phyloP scores from a whole-genome alignment of 2,888 invertebrate genomes.

The Lochmaea crataegi region DNA sequence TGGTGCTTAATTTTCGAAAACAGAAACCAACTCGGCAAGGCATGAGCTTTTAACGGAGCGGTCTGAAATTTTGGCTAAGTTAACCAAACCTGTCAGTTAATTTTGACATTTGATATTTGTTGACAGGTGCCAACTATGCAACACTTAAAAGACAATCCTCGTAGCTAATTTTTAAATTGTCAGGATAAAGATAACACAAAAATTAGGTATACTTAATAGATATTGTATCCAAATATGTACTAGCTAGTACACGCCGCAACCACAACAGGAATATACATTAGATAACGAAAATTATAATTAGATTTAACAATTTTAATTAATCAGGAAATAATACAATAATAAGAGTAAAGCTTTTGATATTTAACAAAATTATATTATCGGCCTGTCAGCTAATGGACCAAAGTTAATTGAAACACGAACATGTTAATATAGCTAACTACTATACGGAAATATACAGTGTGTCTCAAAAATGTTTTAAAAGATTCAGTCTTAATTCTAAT shows the following conservation, averaged over 20 bases:
- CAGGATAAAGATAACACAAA: background rate
- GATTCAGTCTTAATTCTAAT: too few species aligned
- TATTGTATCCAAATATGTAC: too few species aligned
- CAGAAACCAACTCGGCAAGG: too few species aligned
- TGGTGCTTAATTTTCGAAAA: too few species aligned
- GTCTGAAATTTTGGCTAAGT: too few species aligned
- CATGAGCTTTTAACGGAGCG: too few species aligned
- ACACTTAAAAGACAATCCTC: too few species aligned
- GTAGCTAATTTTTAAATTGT: background rate
- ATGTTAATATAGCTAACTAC: background rate
- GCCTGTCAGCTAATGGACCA: slow-evolving; percentile 37
- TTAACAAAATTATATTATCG: slow-evolving; percentile 36
- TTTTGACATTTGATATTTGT: too few species aligned
- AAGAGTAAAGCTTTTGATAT: slow-evolving; percentile 34
- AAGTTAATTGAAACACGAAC: slow-evolving; percentile 31
- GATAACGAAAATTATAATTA: slow-evolving; percentile 30
- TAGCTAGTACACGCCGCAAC: background rate
- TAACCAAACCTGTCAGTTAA: too few species aligned
- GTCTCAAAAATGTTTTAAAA: too few species aligned
- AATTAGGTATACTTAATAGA: background rate
- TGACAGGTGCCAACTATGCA: too few species aligned
- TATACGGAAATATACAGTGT: background rate
- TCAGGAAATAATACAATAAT: slow-evolving; percentile 36
- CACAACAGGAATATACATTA: slow-evolving; percentile 14
- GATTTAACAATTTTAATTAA: slow-evolving; percentile 34